These are phyloP conservation scores for Caenorhabditis panamensis DNA, from an alignment of 2,888 invertebrate genomes.

Conservation along the genomic window DNA sequence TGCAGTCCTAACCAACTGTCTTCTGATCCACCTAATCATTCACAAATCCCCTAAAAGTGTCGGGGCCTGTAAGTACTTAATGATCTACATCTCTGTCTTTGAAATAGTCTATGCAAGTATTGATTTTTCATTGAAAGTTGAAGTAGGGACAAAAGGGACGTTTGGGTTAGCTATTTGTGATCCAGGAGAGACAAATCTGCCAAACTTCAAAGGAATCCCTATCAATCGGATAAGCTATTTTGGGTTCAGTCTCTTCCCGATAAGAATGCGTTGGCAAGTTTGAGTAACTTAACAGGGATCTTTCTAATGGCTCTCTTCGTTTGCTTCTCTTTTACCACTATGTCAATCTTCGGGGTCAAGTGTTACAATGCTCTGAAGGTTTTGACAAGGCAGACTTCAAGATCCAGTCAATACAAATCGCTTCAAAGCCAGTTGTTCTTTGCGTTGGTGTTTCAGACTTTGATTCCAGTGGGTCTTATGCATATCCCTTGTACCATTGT, in stretches of 20 bases:
- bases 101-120: conserved; percentile 9
- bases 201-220: too few relatives aligned
- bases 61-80: conserved; percentile 10
- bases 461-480: not conserved
- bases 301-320: not conserved
- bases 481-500: not conserved
- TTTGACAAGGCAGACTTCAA: not conserved
- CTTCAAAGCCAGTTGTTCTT: not conserved
- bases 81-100: conserved; percentile 2
- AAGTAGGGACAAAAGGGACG: not conserved
- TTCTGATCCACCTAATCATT: conserved; percentile 9
- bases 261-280: not conserved
- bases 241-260: not conserved
- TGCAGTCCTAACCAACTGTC: not conserved
- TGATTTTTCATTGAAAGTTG: conserved; percentile 11
- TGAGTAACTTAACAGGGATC: not conserved
- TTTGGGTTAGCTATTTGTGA: conserved; percentile 5
- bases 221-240: not conserved
- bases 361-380: not conserved
- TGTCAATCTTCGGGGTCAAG: not conserved
- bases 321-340: not conserved
- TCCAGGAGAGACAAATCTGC: too few relatives aligned
- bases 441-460: not conserved
- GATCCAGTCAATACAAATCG: not conserved
- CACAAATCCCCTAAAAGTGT: conserved; percentile 14